Evolutionary conservation across 2,888 invertebrate species (phyloP).

Genomic region (Apamea epomidion): DNA sequence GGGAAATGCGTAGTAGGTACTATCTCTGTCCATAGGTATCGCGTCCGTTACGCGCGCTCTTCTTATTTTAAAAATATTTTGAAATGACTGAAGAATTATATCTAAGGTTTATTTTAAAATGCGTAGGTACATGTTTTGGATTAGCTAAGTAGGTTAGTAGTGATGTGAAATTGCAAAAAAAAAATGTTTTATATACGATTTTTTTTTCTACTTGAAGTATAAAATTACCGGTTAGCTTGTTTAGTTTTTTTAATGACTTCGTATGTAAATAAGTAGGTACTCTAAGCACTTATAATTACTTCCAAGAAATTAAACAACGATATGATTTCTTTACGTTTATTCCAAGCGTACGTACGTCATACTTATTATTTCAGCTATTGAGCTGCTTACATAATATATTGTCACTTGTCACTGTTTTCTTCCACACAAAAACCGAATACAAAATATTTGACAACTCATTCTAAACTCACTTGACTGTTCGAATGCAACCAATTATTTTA

Average conservation of each 20-base stretch:
- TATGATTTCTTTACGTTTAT: too few species aligned
- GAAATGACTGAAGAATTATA: background rate
- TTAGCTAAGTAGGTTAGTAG: background rate
- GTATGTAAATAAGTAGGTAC: background rate
- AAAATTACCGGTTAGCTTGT: background rate
- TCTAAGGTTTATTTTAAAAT: background rate
- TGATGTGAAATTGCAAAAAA: background rate
- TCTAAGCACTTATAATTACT: background rate
- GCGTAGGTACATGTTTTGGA: too few species aligned
- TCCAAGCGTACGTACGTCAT: too few species aligned
- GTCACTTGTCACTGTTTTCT: too few species aligned
- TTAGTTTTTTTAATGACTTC: background rate
- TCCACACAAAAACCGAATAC: too few species aligned
- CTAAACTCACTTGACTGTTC: too few species aligned
- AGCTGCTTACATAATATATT: too few species aligned
- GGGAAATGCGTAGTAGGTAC: conserved; percentile 22
- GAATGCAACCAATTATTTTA: too few species aligned
- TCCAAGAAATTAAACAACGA: too few species aligned
- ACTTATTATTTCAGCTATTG: too few species aligned
- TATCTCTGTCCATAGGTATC: conserved; percentile 23
- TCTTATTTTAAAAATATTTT: conserved; percentile 17
- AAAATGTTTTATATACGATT: background rate
- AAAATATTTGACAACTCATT: too few species aligned
- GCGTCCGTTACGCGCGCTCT: background rate
- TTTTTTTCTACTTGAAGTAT: too few species aligned